Conservation (phyloP, 2,113 vertebrate species). For the Oreochromis tanganicae region DNA sequence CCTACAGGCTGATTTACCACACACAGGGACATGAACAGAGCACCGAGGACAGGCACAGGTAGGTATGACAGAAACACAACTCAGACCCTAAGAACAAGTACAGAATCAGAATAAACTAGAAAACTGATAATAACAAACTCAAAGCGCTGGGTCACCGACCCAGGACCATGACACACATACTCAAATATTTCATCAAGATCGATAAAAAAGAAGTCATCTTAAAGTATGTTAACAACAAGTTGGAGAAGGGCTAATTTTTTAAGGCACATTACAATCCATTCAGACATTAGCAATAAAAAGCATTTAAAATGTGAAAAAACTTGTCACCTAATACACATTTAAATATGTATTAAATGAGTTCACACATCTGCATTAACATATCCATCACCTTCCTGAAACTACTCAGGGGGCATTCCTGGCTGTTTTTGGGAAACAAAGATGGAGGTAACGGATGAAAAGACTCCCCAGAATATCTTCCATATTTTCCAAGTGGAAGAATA, state of each 20-base stretch:
- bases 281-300: neutral
- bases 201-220: neutral
- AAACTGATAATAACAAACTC: too few relatives aligned
- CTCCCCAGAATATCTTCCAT: neutral
- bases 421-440: neutral
- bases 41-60: too few relatives aligned
- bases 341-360: neutral
- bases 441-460: neutral
- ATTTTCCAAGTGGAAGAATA: neutral
- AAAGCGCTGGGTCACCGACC: too few relatives aligned
- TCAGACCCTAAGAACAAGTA: too few relatives aligned
- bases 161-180: neutral
- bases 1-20: too few relatives aligned
- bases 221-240: neutral
- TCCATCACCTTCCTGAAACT: neutral
- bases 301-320: neutral
- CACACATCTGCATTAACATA: neutral
- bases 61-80: too few relatives aligned
- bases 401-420: neutral
- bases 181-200: neutral
- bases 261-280: neutral
- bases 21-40: too few relatives aligned
- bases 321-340: neutral
- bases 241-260: fast-evolving
- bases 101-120: too few relatives aligned